A percentile compares a stretch with the other conserved stretches of the same genome.
Evolutionary conservation across 1,140 invertebrate genomes (phyloP).

Genomic region (Micrasema minimum): DNA sequence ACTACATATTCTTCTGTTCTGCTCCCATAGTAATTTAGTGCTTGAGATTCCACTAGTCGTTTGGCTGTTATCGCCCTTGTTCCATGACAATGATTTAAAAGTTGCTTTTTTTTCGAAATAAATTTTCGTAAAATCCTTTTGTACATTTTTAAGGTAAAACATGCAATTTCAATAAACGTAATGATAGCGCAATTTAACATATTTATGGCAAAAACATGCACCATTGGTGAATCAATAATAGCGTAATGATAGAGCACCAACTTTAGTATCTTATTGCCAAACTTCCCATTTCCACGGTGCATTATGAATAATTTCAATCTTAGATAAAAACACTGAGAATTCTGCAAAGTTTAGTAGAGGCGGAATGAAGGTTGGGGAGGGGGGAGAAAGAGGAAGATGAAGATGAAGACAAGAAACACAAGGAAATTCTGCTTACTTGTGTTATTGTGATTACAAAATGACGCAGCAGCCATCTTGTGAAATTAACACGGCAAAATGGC

Average conservation of each 20-base stretch:
- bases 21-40: no score
- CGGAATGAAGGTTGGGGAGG: slow-evolving; percentile 3
- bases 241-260: slow-evolving; percentile 20
- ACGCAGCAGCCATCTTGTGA: background rate
- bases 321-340: slow-evolving; percentile 54
- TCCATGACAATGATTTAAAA: no score
- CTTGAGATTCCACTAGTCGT: no score
- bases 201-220: no score
- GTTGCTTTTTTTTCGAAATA: no score
- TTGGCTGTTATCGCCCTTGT: no score
- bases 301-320: slow-evolving; percentile 55
- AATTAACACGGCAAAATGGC: background rate
- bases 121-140: no score
- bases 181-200: no score
- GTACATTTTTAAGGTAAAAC: no score
- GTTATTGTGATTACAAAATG: background rate
- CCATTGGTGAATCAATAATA: no score
- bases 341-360: slow-evolving; percentile 45
- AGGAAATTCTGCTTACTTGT: slow-evolving; percentile 9
- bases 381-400: background rate
- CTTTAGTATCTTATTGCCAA: slow-evolving; percentile 35
- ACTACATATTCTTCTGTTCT: no score
- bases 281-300: slow-evolving; percentile 30
- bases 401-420: slow-evolving; percentile 26
- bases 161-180: no score